Evolutionary conservation across 2,888 invertebrate genomes (phyloP).

Genomic region (Drosophila prolongata): DNA sequence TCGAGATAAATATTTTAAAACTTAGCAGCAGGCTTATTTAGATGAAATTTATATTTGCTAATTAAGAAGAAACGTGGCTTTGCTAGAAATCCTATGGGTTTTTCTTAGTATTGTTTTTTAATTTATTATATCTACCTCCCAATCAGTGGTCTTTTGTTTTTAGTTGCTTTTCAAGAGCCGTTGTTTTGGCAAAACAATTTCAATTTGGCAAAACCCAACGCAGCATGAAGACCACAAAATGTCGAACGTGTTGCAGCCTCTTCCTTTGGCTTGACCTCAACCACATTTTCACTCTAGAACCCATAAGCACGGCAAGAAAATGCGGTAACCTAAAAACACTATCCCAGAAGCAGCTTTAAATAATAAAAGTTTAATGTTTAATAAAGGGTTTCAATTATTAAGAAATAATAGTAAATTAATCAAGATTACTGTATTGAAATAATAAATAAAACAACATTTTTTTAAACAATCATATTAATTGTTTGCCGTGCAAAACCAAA

Average conservation of each 20-base stretch:
- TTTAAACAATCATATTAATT: background rate
- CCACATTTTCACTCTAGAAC: slow-evolving; percentile 12
- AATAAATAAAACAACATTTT: too few relatives aligned
- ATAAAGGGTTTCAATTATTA: too few relatives aligned
- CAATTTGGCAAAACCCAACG: slow-evolving; percentile 71
- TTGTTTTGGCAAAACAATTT: slow-evolving; percentile 70
- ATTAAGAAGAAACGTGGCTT: background rate
- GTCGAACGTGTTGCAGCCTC: slow-evolving; percentile 63
- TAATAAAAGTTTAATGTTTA: too few relatives aligned
- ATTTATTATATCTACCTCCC: background rate
- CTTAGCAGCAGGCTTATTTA: too few relatives aligned
- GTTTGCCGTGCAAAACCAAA: slow-evolving; percentile 1
- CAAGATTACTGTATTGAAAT: too few relatives aligned
- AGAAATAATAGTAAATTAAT: too few relatives aligned
- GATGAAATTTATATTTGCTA: background rate
- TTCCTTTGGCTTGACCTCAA: slow-evolving; percentile 13
- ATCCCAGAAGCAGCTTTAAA: too few relatives aligned
- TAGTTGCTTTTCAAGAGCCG: background rate
- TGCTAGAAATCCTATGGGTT: too few relatives aligned
- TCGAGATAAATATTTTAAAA: background rate
- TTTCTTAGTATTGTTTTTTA: background rate
- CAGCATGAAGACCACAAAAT: slow-evolving; percentile 68
- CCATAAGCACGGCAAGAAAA: background rate
- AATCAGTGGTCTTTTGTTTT: background rate
- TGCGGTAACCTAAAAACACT: too few relatives aligned